Conservation (phyloP, 2,797 vertebrate genomes). For the Epinephelus malabaricus region DNA sequence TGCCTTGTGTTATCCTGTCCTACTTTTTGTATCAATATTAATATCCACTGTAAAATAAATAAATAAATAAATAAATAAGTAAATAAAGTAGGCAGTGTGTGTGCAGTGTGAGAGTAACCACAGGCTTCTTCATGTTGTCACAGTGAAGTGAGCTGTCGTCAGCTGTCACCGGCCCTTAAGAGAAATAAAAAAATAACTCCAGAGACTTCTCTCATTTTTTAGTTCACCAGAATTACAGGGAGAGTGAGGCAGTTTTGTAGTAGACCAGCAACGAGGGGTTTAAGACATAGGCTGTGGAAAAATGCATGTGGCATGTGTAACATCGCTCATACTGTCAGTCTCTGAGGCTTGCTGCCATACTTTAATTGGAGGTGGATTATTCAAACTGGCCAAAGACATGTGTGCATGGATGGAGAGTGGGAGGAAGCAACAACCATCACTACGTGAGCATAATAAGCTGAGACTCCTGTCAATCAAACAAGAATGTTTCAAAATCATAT, state of each 20-base stretch:
- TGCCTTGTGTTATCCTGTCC: conserved; percentile 8
- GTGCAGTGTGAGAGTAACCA: conserved; percentile 25
- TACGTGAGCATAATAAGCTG: background rate
- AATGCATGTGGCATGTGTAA: conserved; percentile 4
- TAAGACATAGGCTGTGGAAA: conserved; percentile 13
- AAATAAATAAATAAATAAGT: conserved; percentile 1
- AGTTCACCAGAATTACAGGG: conserved; percentile 38
- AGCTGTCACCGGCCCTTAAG: conserved; percentile 32
- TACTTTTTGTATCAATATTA: conserved; percentile 16
- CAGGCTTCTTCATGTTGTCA: conserved; percentile 40
- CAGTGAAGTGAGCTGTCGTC: conserved; percentile 51
- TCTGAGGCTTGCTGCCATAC: conserved; percentile 5
- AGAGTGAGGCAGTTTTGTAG: conserved; percentile 10
- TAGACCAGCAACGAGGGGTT: conserved; percentile 14
- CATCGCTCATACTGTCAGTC: conserved; percentile 3
- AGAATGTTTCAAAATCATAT: background rate
- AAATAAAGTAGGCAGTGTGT: background rate
- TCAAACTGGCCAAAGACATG: background rate
- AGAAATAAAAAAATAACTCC: conserved; percentile 32
- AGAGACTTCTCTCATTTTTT: conserved; percentile 16
- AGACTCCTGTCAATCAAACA: conserved; percentile 11
- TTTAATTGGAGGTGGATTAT: conserved; percentile 4
- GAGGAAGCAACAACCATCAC: background rate
- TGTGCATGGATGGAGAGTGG: background rate
- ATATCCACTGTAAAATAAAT: conserved; percentile 27